These are phyloP conservation scores for Poeciliopsis infans DNA, from an alignment of 2,797 vertebrate genomes.

Conservation along the genomic window DNA sequence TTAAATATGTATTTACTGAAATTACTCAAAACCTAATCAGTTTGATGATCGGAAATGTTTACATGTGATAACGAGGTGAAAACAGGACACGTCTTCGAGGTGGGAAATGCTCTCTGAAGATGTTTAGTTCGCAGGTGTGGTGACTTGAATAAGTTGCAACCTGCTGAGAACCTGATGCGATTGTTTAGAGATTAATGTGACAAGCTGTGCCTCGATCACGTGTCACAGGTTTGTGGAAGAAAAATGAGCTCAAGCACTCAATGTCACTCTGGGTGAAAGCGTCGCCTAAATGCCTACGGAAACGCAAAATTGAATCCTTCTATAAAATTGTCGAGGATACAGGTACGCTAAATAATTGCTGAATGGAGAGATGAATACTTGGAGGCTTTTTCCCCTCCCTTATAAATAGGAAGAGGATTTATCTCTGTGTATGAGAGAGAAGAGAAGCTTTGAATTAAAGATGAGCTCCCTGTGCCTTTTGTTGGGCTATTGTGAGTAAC, in stretches of 20 bases:
- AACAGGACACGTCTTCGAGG: background rate
- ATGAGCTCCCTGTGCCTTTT: slow-evolving; percentile 66
- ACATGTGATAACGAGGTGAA: no score
- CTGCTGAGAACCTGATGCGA: slow-evolving; percentile 54
- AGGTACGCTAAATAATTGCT: slow-evolving; percentile 65
- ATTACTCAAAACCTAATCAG: background rate
- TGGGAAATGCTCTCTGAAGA: slow-evolving; percentile 29
- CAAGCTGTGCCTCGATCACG: slow-evolving; percentile 50
- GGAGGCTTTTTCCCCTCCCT: slow-evolving; percentile 30
- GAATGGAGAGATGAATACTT: slow-evolving; percentile 59
- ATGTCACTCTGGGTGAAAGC: slow-evolving; percentile 36
- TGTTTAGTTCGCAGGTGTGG: slow-evolving; percentile 48
- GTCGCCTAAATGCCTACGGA: slow-evolving; percentile 36
- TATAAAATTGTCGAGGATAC: slow-evolving; percentile 54
- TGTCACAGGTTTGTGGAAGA: slow-evolving; percentile 31
- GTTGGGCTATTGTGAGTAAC: slow-evolving; percentile 63
- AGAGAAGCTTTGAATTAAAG: slow-evolving; percentile 68
- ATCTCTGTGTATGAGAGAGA: slow-evolving; percentile 54
- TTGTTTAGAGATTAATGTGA: slow-evolving; percentile 54
- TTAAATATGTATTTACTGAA: background rate
- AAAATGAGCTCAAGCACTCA: slow-evolving; percentile 32
- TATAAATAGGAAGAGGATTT: slow-evolving; percentile 67
- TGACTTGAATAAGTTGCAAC: slow-evolving; percentile 49
- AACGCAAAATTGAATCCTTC: slow-evolving; percentile 51
- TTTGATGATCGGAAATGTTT: background rate